Percentiles rank a stretch among this genome's conserved stretches.
These are phyloP conservation scores for Dermochelys coriacea DNA, from an alignment of 2,797 vertebrate species.

Conservation along the genomic window DNA sequence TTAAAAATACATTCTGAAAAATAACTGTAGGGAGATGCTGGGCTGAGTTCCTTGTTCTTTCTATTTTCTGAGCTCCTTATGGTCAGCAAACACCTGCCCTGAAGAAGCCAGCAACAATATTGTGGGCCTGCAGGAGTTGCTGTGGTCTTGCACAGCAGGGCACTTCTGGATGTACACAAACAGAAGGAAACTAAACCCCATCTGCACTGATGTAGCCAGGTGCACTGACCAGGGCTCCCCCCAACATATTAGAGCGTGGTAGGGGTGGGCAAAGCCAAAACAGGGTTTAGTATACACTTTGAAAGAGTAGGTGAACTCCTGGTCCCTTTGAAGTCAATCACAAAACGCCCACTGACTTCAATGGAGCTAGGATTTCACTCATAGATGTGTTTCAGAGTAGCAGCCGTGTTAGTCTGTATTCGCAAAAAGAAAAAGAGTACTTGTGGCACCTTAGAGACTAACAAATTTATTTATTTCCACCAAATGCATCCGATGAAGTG, in stretches of 20 bases:
- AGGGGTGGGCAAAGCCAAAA: neutral
- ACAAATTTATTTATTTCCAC: no score
- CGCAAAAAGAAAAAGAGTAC: no score
- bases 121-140: neutral
- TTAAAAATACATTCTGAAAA: neutral
- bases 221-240: neutral
- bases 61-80: neutral
- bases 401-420: no score
- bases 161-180: neutral
- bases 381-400: neutral
- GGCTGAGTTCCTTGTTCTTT: neutral
- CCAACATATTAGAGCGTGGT: neutral
- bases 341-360: rapidly evolving
- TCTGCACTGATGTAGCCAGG: rapidly evolving
- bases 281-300: neutral
- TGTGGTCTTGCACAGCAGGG: neutral
- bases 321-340: neutral
- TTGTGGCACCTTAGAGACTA: no score
- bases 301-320: neutral
- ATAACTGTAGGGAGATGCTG: neutral
- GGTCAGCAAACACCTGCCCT: neutral
- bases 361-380: neutral
- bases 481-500: no score
- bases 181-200: neutral
- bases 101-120: neutral